Base-by-base conservation (phyloP, 2,113 vertebrate species). In the Anolis sagrei region DNA sequence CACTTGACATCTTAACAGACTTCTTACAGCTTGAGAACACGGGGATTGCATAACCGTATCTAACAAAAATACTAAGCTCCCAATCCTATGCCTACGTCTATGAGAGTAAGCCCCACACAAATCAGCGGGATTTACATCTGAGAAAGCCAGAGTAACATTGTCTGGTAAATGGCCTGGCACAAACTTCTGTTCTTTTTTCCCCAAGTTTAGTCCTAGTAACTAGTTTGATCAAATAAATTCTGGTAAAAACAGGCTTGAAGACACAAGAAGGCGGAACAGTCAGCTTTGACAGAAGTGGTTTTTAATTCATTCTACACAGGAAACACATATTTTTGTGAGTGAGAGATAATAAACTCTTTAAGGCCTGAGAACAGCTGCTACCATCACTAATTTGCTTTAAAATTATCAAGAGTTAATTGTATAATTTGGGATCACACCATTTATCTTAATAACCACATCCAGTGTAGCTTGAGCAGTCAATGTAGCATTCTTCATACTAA, bases 381-480 rank as follows among this genome's bases (percentile, higher is more conserved):
- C 13, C 54, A 58, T 58, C 18, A 18, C 27, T 27, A 44, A 44
- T 68, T 36, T 68, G 44, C 6, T 27, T 5, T 27, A 77, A 54
- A 84, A 77, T 68, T 84, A 51, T 54, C 82, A 25, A 16, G 27
- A 48, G 19, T 29, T 49, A 84, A n/a, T 18, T 66, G 27, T 80
- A 25, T 44, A 44, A 44, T 66, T 68, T 68, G 68, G 79, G 27
- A 48, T n/a, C 21, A 10, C 39, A 80, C 62, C 25, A 68, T 69
- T 81, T 49, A 13, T 68, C 29, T 27, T 32, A 69, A 68, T 68
- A 83, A 32, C 44, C 36, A 44, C 2, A 19, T 23, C 44, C 11
- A 2, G 39, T n/a, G n/a, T 51, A 77, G 34, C 1, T 36, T 51
- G 39, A 25, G 25, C 11, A 29, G 44, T 76, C 51, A 68, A 68